Evolutionary conservation across 2,888 invertebrate genomes (phyloP).

Genomic region (Tanytarsus gracilentus): DNA sequence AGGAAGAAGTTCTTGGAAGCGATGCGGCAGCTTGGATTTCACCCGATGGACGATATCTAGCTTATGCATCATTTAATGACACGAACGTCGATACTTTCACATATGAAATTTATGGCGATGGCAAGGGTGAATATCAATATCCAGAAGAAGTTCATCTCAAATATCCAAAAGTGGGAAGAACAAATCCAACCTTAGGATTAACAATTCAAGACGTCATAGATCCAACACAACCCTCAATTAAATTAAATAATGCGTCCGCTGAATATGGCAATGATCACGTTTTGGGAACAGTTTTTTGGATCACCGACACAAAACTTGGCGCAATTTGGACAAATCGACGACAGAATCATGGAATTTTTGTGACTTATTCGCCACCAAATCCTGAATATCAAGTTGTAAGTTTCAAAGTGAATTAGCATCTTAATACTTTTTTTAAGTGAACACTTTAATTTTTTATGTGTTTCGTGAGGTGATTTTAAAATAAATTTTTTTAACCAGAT

Average conservation of each 20-base stretch:
- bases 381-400: too few species aligned
- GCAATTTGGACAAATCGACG: conserved; percentile 78
- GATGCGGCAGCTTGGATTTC: conserved; percentile 75
- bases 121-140: conserved; percentile 54
- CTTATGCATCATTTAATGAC: conserved; percentile 65
- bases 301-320: conserved; percentile 53
- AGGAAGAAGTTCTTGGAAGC: conserved; percentile 70
- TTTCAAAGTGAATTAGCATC: too few species aligned
- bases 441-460: too few species aligned
- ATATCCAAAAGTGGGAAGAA: conserved; percentile 63
- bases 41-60: conserved; percentile 55
- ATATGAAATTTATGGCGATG: conserved; percentile 58
- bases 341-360: conserved; percentile 53
- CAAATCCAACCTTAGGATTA: conserved; percentile 62
- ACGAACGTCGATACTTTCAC: conserved; percentile 54
- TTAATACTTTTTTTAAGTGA: too few species aligned
- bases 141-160: conserved; percentile 55
- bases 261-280: conserved; percentile 55
- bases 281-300: conserved; percentile 65
- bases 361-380: conserved; percentile 33
- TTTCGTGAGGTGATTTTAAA: too few species aligned
- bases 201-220: conserved; percentile 52
- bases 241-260: conserved; percentile 43
- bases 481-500: conserved; percentile 39
- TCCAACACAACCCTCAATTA: conserved; percentile 32